Conservation (phyloP, 2,797 vertebrate genomes). For the Silurus aristotelis region DNA sequence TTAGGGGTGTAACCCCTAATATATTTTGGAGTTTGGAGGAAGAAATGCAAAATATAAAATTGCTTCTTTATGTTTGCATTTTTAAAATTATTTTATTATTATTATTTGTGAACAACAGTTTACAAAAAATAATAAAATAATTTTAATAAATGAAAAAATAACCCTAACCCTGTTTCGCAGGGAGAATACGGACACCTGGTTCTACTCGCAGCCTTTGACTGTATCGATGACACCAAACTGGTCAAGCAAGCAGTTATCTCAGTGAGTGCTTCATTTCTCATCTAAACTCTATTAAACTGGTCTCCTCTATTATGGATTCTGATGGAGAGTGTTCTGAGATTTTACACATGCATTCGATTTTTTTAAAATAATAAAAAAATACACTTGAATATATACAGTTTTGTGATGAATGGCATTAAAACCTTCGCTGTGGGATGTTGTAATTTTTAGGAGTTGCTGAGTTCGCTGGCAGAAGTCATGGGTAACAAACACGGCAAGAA, state of each 20-base stretch:
- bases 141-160: too few relatives aligned
- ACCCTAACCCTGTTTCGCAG: slow-evolving; percentile 66
- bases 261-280: slow-evolving; percentile 73
- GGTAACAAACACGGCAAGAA: slow-evolving; percentile 91
- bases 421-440: background rate
- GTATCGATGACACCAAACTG: slow-evolving; percentile 96
- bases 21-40: too few relatives aligned
- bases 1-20: too few relatives aligned
- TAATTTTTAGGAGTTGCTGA: slow-evolving; percentile 81
- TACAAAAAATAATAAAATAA: too few relatives aligned
- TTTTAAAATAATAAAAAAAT: background rate
- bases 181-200: slow-evolving; percentile 92
- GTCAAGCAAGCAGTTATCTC: slow-evolving; percentile 90
- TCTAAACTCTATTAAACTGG: background rate
- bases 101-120: too few relatives aligned
- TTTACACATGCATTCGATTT: background rate
- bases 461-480: slow-evolving; percentile 80
- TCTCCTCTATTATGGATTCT: background rate
- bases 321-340: background rate
- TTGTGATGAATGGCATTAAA: background rate
- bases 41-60: too few relatives aligned
- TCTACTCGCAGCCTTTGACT: slow-evolving; percentile 90
- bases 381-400: background rate
- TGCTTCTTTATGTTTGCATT: too few relatives aligned
- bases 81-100: too few relatives aligned